Evolutionary conservation across 1,140 invertebrate genomes (phyloP), one percentile per base, ranked within the genome.

Genomic region (Choristoneura fumiferana): DNA sequence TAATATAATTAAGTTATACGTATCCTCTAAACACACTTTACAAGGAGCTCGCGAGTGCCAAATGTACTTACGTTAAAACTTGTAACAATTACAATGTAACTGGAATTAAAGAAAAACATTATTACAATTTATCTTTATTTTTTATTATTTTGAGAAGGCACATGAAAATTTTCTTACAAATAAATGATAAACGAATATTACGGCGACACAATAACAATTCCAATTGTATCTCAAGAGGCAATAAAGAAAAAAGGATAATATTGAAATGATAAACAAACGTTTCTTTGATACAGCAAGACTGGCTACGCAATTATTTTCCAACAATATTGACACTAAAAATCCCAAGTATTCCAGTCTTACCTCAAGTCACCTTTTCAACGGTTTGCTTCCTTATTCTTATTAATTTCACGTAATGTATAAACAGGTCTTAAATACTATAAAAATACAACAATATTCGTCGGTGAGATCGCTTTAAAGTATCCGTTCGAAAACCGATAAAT

Each of bases 111-210:
- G 84, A 73, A 69, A 76, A 15, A 12, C 73, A 67, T 54, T 71
- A 76, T 78, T 71, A 77, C 69, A 71, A 72, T 78, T 80, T 78
- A 76, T 72, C 58, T 71, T 67, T 74, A 74, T 54, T 62, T 60
- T 68, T 69, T 67, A 83, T 76, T 76, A 81, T 72, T 80, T 78
- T 84, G 72, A 78, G 79, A 88, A 88, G 84, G 84, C 84, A 88
- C 84, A 86, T 88, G 84, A 86, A 84, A 83, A 79, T 80, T n/a
- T 76, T 78, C 77, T 77, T 84, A 82, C 60, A 69, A 84, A 84
- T 75, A 82, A 87, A 83, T 71, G 60, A 79, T 77, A 71, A 70
- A 70, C 56, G 54, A 59, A 77, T 45, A 58, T 61, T 64, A 63
- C 63, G 57, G 61, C 58, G 43, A 45, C 38, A 54, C 43, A 22